Evolutionary conservation across 2,113 vertebrate species (phyloP), one percentile per base, ranked within the genome.

Genomic region (Phalacrocorax pelagicus): DNA sequence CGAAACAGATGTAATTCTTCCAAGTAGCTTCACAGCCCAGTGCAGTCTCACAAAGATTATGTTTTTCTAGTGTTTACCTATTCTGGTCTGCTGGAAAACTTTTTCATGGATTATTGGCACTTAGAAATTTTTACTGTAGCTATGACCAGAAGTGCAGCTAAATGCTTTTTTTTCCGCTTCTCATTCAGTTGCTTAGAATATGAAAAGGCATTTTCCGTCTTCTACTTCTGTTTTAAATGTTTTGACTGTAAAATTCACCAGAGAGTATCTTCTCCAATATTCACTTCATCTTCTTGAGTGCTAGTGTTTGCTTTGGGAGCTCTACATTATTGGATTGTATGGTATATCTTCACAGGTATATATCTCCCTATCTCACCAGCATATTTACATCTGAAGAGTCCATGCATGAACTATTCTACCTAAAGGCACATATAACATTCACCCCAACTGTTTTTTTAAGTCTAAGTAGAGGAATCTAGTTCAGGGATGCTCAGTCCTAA

Each of bases 271-370:
- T 86, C 46, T 65, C 81, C 72, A 91, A 94, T 95, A 94, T 92
- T 94, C 65, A 89, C 63, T 92, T 95, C 22, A 86, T 95, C 91
- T 94, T 86, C 83, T 66, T 91, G 83, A 94, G 10, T 70, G 30
- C 34, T 86, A 84, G 65, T 84, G 65, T 92, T 92, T 92, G 59
- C 81, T 97, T 84, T 89, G 93, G 72, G 86, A 95, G 5, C 11
- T 86, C 52, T 84, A 52, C 52, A 36, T 81, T 91, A 92, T 89
- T 94, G 44, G 52, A 89, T 87, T 71, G n/a, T 23, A 55, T 44
- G 30, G 47, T 81, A 34, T 84, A 55, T 75, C 23, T 94, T 84
- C 74, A 51, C 34, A 89, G 80, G n/a, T 75, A 71, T 91, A 55
- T 81, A 91, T 89, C 88, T 88, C 38, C 11, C 22, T n/a, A 2